These are phyloP conservation scores for Caenorhabditis auriculariae DNA, from an alignment of 2,888 invertebrate genomes.

Conservation along the genomic window DNA sequence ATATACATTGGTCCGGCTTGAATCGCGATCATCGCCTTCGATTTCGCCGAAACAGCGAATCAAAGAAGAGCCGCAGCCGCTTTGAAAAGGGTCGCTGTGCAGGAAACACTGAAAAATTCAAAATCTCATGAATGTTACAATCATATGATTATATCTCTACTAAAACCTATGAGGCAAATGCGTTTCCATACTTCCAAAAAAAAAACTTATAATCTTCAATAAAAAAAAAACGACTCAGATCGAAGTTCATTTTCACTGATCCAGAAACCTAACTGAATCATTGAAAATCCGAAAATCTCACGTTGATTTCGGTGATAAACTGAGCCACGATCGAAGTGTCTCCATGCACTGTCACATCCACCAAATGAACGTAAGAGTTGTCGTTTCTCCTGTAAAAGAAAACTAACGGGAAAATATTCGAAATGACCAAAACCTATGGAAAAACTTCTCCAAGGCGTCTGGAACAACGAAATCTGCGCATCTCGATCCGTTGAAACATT, in stretches of 20 bases:
- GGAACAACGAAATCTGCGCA: slow-evolving; percentile 36
- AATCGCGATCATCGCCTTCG: slow-evolving; percentile 2
- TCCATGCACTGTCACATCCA: slow-evolving; percentile 29
- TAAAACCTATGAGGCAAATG: too few relatives aligned
- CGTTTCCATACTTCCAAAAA: too few relatives aligned
- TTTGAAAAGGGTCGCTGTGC: slow-evolving; percentile 25
- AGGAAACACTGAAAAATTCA: slow-evolving; percentile 24
- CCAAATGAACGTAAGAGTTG: slow-evolving; percentile 9
- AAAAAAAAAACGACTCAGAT: too few relatives aligned
- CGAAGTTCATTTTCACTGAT: too few relatives aligned
- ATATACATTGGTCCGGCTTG: background rate
- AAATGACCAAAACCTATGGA: slow-evolving; percentile 18
- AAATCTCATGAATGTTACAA: too few relatives aligned
- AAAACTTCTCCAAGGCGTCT: slow-evolving; percentile 16
- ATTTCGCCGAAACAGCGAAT: slow-evolving; percentile 29
- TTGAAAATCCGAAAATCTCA: slow-evolving; percentile 9
- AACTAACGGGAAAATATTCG: background rate
- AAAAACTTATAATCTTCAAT: too few relatives aligned
- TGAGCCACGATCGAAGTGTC: slow-evolving; percentile 35
- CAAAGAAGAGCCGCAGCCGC: slow-evolving; percentile 17
- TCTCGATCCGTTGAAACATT: slow-evolving; percentile 27
- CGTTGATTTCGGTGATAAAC: slow-evolving; percentile 39
- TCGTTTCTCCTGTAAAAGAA: slow-evolving; percentile 7
- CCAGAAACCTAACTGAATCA: too few relatives aligned
- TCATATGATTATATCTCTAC: too few relatives aligned